Conservation (phyloP, 2,797 vertebrate genomes). For the Chaenodraco wilsoni region DNA sequence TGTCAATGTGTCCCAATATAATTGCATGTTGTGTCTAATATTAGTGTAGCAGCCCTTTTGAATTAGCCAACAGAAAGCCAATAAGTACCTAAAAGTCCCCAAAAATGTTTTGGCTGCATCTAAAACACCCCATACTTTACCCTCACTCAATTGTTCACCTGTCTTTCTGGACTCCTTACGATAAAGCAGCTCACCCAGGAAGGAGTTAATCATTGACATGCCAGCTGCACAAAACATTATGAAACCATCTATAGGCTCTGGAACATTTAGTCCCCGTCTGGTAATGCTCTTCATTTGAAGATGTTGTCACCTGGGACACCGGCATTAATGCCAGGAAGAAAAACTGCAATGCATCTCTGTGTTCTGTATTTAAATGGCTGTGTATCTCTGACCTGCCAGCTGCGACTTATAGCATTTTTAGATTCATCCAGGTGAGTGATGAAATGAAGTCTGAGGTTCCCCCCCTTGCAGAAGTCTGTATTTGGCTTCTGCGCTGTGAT, state of each 20-base stretch:
- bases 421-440: slow-evolving; percentile 42
- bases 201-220: slow-evolving; percentile 70
- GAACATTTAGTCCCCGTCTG: slow-evolving; percentile 67
- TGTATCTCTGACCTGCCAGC: slow-evolving; percentile 35
- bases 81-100: no score
- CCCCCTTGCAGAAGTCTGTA: neutral
- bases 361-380: slow-evolving; percentile 10
- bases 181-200: slow-evolving; percentile 21
- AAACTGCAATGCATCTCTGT: slow-evolving; percentile 26
- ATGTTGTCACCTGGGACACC: slow-evolving; percentile 21
- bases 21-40: no score
- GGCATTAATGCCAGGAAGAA: slow-evolving; percentile 49
- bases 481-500: slow-evolving; percentile 13
- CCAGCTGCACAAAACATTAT: slow-evolving; percentile 62
- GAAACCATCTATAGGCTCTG: slow-evolving; percentile 50
- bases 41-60: no score
- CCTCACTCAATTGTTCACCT: no score
- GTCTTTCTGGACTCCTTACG: no score
- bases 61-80: no score
- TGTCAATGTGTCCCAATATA: no score
- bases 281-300: slow-evolving; percentile 52
- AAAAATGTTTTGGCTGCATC: no score
- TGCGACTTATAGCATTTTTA: slow-evolving; percentile 27
- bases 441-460: slow-evolving; percentile 17
- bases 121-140: no score